Percentiles rank a stretch among this genome's conserved stretches.
These are phyloP conservation scores for Lagopus muta DNA, from an alignment of 2,113 vertebrate species.

Conservation along the genomic window DNA sequence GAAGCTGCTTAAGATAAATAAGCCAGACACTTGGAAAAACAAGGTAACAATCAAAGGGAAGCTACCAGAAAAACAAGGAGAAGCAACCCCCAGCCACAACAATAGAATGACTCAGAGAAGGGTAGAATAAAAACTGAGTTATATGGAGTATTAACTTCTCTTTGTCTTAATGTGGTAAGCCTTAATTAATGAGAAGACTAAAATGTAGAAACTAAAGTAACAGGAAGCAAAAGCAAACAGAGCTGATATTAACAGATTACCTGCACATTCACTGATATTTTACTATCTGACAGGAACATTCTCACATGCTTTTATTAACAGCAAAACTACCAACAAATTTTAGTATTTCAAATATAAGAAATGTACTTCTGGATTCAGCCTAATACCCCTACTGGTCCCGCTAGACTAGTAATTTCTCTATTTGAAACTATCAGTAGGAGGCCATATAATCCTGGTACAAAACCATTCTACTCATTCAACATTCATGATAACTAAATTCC, in stretches of 20 bases:
- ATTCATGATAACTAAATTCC: background rate
- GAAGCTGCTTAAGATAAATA: background rate
- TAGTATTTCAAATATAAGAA: background rate
- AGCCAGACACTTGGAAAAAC: background rate
- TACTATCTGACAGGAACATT: background rate
- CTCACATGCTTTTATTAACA: background rate
- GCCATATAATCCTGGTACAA: background rate
- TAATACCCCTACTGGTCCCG: rapidly evolving
- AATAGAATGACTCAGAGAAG: background rate
- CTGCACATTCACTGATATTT: background rate
- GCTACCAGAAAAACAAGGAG: background rate
- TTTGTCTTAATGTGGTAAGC: no score
- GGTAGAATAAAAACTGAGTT: background rate
- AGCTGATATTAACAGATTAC: rapidly evolving
- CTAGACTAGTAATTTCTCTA: background rate
- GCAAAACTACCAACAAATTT: background rate
- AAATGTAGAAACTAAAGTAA: background rate
- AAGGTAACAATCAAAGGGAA: background rate
- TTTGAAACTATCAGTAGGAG: background rate
- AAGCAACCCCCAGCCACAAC: background rate
- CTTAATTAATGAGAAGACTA: no score
- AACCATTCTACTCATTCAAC: background rate
- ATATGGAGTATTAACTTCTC: background rate
- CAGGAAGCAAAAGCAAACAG: background rate
- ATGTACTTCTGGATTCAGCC: background rate